Evolutionary conservation across 2,888 invertebrate genomes (phyloP), one percentile per base, ranked within the genome.

Genomic region (Rhingia campestris): DNA sequence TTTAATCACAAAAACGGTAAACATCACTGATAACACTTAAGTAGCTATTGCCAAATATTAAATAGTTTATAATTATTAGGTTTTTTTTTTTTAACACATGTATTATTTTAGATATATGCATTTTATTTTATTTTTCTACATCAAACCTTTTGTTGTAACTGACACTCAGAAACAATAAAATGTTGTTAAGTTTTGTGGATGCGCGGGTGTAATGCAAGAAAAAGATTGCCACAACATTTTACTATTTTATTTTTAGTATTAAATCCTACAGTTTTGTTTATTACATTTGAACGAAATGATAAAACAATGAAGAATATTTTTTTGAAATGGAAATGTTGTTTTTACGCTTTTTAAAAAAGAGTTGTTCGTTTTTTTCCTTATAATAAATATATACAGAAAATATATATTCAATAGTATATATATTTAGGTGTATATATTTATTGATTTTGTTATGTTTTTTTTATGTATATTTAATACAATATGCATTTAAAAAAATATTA

Each of bases 11-110:
- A 85, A 85, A 85, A 85, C 79, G 81, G 85, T 80, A 80, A 85
- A 85, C 81, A 85, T 75, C 75, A 85, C 80, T 85, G 72, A 81
- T 76, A 85, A 85, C 85, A 85, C 81, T 85, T 85, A 85, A 85
- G 85, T 85, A 85, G 70, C 85, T 85, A 85, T 80, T 85, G 85
- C 85, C 85, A 85, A 85, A 75, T 84, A 80, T 80, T 75, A 74
- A 75, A 80, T 84, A 79, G 56, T 63, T 82, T 43, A 64, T 61
- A 66, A 64, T 75, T 54, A 56, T 66, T 75, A 66, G 37, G 66
- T 84, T 56, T 14, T 6, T 56, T 64, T 64, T 58, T 79, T 63
- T 70, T 74, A 75, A 81, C 63, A 74, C 69, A 58, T 49, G 22
- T 63, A 61, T 67, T 75, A 41, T 61, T 67, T 56, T 56, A 22